Conservation (phyloP, 2,797 vertebrate species). For the Lithobates sylvaticus region DNA sequence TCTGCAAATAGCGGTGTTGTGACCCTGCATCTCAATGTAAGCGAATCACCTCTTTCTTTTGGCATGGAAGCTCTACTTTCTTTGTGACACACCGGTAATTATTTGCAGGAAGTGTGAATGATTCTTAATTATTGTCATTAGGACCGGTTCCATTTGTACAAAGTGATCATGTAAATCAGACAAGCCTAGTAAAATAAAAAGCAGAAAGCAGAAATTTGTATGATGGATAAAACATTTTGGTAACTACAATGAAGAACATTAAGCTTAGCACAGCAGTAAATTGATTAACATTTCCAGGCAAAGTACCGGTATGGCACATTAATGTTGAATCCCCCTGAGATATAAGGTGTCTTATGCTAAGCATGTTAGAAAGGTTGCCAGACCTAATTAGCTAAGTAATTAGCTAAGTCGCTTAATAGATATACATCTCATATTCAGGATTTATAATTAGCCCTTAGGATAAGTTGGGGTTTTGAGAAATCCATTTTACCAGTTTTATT, state of each 20-base stretch:
- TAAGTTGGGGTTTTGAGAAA: conserved; percentile 14
- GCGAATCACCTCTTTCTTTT: not conserved
- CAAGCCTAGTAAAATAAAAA: not conserved
- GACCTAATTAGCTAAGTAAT: conserved; percentile 44
- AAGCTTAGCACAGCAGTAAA: conserved; percentile 28
- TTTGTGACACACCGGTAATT: not conserved
- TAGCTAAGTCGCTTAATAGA: conserved; percentile 40
- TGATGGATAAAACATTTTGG: conserved; percentile 1
- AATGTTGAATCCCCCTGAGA: conserved; percentile 15
- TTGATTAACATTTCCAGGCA: conserved; percentile 25
- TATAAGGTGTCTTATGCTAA: conserved; percentile 35
- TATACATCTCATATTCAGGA: conserved; percentile 26
- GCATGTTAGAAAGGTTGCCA: conserved; percentile 34
- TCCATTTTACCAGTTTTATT: not conserved
- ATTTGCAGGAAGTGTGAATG: not conserved
- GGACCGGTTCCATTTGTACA: not conserved
- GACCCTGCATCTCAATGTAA: not conserved
- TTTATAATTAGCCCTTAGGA: conserved; percentile 35
- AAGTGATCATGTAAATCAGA: not conserved
- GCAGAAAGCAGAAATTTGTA: not conserved
- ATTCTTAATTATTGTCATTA: not conserved
- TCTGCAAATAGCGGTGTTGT: no score
- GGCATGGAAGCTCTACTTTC: not conserved
- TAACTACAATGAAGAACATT: conserved; percentile 1
- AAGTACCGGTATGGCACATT: conserved; percentile 28